phyloP scores from a whole-genome alignment of 2,797 vertebrate genomes.

The Malurus leucopterus region DNA sequence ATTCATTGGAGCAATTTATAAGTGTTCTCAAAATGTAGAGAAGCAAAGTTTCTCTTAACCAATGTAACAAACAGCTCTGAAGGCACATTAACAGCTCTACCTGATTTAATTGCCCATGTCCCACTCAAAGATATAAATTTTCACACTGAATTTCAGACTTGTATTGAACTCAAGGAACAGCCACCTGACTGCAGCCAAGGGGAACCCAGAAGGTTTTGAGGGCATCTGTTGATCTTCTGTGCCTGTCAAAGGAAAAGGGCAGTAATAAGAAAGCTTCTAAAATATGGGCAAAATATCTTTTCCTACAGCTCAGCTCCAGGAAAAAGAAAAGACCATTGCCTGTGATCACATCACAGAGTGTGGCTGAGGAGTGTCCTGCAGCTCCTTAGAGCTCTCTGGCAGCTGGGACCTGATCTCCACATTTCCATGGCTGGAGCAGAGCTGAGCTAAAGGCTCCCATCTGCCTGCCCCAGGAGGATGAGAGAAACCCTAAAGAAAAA shows the following conservation, averaged over 20 bases:
- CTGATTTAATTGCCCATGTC: neutral
- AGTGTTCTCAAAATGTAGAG: neutral
- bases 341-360: neutral
- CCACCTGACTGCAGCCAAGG: neutral
- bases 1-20: neutral
- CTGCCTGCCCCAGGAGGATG: neutral
- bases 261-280: neutral
- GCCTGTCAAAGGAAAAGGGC: neutral
- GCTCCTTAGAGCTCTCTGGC: neutral
- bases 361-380: neutral
- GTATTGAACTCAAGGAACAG: neutral
- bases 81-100: neutral
- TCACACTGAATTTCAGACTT: neutral
- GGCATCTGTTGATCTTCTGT: neutral
- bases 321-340: neutral
- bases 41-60: neutral
- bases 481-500: neutral
- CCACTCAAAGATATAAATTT: neutral
- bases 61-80: neutral
- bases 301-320: neutral
- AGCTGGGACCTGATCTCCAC: neutral
- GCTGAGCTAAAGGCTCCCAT: neutral
- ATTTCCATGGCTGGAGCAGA: neutral
- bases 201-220: neutral
- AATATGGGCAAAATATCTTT: neutral